Percentiles rank a stretch among this genome's conserved stretches.
phyloP scores from a whole-genome alignment of 2,797 vertebrate species.

The Rhincodon typus region DNA sequence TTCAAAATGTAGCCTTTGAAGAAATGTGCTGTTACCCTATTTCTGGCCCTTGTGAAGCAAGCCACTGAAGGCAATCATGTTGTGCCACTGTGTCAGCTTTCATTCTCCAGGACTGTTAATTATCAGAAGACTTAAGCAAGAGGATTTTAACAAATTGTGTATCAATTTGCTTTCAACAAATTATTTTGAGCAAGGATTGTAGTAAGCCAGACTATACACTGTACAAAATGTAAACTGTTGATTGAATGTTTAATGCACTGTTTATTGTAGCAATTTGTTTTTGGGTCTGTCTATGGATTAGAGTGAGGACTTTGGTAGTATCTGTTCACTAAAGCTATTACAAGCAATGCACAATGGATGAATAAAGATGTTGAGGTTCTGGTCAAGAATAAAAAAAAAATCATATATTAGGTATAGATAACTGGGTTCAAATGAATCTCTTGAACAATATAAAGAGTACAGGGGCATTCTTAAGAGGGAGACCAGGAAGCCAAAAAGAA shows the following conservation, averaged over 20 bases:
- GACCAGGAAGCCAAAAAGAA: too few species aligned
- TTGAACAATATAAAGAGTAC: too few species aligned
- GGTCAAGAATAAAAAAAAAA: too few species aligned
- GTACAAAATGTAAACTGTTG: neutral
- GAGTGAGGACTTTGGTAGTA: neutral
- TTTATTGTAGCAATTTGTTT: neutral
- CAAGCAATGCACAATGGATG: neutral
- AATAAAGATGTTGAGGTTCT: too few species aligned
- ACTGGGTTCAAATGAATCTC: too few species aligned
- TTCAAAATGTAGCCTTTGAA: neutral
- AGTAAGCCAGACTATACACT: neutral
- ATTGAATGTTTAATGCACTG: constrained; percentile 1
- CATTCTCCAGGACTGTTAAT: neutral
- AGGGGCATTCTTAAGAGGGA: too few species aligned
- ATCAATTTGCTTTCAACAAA: neutral
- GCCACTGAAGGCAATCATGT: neutral
- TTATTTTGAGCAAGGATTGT: constrained; percentile 4
- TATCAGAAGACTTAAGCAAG: neutral
- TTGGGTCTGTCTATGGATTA: neutral
- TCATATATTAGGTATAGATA: neutral
- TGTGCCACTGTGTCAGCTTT: neutral
- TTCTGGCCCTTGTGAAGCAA: neutral
- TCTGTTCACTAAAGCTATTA: neutral
- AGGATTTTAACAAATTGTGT: neutral
- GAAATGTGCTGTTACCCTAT: neutral